Percentiles rank a stretch among this genome's conserved stretches.
Conservation (phyloP, 2,888 invertebrate species). For the Lymantria dispar region DNA sequence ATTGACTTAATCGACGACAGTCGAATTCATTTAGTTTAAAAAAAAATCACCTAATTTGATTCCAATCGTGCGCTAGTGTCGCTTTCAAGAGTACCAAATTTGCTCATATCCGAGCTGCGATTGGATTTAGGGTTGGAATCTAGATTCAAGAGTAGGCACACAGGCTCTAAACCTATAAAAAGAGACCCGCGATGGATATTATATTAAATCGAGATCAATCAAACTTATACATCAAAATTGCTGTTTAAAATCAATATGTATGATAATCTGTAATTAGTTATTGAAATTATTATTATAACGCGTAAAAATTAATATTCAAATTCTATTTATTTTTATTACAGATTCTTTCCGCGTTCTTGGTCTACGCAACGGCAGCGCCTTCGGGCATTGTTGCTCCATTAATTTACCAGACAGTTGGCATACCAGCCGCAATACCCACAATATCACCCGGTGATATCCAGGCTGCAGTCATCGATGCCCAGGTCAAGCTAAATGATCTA, state of each 20-base stretch:
- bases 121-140: too few relatives aligned
- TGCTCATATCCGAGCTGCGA: too few relatives aligned
- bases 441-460: conserved; percentile 65
- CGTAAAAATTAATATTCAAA: background rate
- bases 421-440: conserved; percentile 45
- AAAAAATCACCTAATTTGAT: too few relatives aligned
- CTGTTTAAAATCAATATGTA: background rate
- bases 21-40: too few relatives aligned
- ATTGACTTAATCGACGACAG: too few relatives aligned
- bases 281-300: background rate
- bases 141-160: too few relatives aligned
- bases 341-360: conserved; percentile 60
- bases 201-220: background rate
- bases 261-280: background rate
- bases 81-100: too few relatives aligned
- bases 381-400: conserved; percentile 35
- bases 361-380: conserved; percentile 62
- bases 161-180: too few relatives aligned
- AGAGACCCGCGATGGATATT: too few relatives aligned
- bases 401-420: conserved; percentile 22
- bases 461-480: conserved; percentile 66
- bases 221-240: background rate
- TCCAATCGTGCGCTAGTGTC: too few relatives aligned
- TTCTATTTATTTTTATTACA: conserved; percentile 25
- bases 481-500: conserved; percentile 36